Evolutionary conservation across 2,888 invertebrate species (phyloP).

Genomic region (Cyaniris semiargus): DNA sequence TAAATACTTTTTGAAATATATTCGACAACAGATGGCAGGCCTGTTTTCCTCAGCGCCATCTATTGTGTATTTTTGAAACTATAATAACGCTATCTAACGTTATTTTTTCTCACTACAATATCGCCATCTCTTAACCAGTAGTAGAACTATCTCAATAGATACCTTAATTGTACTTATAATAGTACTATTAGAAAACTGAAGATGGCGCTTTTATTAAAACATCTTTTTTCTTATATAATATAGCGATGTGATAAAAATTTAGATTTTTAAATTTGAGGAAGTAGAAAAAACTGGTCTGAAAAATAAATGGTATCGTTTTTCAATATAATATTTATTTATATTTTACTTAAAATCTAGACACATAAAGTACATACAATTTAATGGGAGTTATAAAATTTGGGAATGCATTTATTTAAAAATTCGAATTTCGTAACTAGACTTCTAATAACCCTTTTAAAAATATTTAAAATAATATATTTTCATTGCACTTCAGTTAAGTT

Average conservation of each 20-base stretch:
- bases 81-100: background rate
- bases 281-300: background rate
- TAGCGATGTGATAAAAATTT: too few species aligned
- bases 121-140: background rate
- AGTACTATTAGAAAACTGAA: background rate
- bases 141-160: background rate
- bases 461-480: background rate
- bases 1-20: background rate
- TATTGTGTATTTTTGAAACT: slow-evolving; percentile 33
- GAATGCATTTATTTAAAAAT: background rate
- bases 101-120: background rate
- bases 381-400: slow-evolving; percentile 3
- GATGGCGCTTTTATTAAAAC: slow-evolving; percentile 4
- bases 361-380: slow-evolving; percentile 19
- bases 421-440: background rate
- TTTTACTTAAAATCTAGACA: slow-evolving; percentile 19
- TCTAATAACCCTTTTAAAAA: background rate
- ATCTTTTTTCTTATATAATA: too few species aligned
- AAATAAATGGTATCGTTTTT: background rate
- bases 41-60: slow-evolving; percentile 36
- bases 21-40: background rate
- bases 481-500: background rate
- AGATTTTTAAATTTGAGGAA: too few species aligned
- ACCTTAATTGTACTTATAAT: background rate
- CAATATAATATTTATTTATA: slow-evolving; percentile 15